A percentile compares a stretch with the other conserved stretches of the same genome.
These are phyloP conservation scores for Ptychodera flava DNA, from an alignment of 35 echinoderm and acorn worm species.

Conservation along the genomic window DNA sequence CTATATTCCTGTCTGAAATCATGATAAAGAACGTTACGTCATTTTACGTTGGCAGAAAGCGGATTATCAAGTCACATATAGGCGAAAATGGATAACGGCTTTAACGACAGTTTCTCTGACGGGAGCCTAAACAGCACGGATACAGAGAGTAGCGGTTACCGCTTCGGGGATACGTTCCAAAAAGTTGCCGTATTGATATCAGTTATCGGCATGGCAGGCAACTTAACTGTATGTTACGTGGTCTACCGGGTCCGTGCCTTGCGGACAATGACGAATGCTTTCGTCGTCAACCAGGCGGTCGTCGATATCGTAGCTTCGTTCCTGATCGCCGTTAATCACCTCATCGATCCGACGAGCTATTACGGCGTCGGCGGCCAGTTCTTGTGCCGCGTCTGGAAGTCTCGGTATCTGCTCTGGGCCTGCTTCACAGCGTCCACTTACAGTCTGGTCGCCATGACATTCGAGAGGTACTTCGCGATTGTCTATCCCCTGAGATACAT, in stretches of 20 bases:
- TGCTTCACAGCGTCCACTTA: conserved; percentile 16
- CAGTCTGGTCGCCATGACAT: conserved; percentile 19
- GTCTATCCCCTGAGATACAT: conserved; percentile 21
- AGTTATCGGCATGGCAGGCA: conserved; percentile 18
- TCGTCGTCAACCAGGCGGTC: conserved; percentile 25
- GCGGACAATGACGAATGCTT: conserved; percentile 26
- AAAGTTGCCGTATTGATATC: background rate
- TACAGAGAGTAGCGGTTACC: background rate
- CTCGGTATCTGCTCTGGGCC: conserved; percentile 11
- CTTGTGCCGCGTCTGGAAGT: conserved; percentile 14
- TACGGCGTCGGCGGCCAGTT: background rate
- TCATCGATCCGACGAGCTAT: background rate
- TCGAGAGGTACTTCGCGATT: conserved; percentile 41
- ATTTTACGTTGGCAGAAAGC: no score
- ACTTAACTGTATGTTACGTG: conserved; percentile 22
- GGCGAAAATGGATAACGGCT: no score
- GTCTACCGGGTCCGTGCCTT: conserved; percentile 13
- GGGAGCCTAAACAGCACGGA: no score
- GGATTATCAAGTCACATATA: no score
- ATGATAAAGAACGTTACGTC: no score
- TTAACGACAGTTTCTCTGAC: no score
- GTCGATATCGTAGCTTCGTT: conserved; percentile 21
- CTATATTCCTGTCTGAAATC: no score
- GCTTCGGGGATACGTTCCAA: background rate
- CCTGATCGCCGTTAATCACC: background rate